These are phyloP conservation scores for Meriones unguiculatus DNA, from an alignment of 2,113 vertebrate species.

Conservation along the genomic window DNA sequence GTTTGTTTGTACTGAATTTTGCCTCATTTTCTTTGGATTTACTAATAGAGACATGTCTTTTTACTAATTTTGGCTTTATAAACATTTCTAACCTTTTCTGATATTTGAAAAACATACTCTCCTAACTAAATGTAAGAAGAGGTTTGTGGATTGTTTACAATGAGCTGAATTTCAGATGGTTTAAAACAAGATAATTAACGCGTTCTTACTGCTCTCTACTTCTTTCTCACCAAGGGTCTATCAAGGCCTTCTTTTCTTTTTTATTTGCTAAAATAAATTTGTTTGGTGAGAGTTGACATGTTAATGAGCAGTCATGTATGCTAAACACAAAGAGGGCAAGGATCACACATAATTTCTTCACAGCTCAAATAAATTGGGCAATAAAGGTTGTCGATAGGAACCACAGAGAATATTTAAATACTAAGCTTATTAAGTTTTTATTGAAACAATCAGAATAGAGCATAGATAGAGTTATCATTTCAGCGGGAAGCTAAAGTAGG, in stretches of 20 bases:
- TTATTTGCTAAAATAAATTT: conserved; percentile 82
- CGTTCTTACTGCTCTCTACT: not conserved
- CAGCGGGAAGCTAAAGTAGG: conserved; percentile 86
- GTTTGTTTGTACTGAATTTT: not conserved
- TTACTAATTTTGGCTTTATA: conserved; percentile 38
- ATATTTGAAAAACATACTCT: conserved; percentile 51
- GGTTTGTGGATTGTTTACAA: conserved; percentile 6
- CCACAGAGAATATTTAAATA: conserved; percentile 86
- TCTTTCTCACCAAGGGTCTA: not conserved
- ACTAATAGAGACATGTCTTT: not conserved
- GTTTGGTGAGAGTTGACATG: conserved; percentile 75
- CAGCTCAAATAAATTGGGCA: conserved; percentile 87
- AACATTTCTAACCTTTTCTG: conserved; percentile 26
- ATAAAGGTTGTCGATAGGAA: conserved; percentile 85
- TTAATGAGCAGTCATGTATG: conserved; percentile 87
- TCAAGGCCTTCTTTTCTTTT: conserved; percentile 51
- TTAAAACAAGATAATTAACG: conserved; percentile 36
- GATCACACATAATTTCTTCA: conserved; percentile 87
- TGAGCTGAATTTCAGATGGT: conserved; percentile 34
- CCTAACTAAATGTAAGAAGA: conserved; percentile 22
- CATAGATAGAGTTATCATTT: conserved; percentile 81
- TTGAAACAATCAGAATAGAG: conserved; percentile 89
- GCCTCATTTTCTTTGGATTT: not conserved
- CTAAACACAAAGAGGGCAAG: conserved; percentile 85
- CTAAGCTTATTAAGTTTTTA: conserved; percentile 82